These are phyloP conservation scores for Oreochromis grahami DNA, from an alignment of 2,797 vertebrate species.

Conservation along the genomic window DNA sequence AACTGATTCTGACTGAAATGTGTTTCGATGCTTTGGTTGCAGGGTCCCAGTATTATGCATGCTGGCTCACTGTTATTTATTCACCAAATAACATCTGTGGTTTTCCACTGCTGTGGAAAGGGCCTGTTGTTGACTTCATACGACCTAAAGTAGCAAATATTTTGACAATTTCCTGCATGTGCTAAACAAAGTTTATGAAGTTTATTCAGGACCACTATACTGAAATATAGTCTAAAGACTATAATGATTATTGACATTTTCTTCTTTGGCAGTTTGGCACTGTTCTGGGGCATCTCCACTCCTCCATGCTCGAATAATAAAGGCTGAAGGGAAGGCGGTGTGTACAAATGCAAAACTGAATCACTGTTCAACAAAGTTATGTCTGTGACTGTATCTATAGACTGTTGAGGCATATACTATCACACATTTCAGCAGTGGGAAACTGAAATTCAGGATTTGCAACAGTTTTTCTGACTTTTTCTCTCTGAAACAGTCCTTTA, in stretches of 20 bases:
- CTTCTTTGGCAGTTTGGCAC: background rate
- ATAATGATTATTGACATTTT: background rate
- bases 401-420: accelerated
- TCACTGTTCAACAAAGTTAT: background rate
- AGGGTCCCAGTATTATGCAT: background rate
- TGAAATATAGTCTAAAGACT: background rate
- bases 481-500: background rate
- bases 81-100: background rate
- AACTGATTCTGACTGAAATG: background rate
- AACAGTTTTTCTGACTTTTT: background rate
- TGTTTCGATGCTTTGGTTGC: background rate
- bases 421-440: background rate
- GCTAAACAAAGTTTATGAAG: background rate
- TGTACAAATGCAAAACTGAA: background rate
- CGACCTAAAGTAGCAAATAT: background rate
- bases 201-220: background rate
- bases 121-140: background rate
- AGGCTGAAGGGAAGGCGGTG: background rate
- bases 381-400: background rate
- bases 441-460: background rate
- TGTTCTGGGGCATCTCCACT: background rate
- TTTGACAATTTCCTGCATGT: no score
- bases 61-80: background rate
- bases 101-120: background rate
- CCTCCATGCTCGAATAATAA: background rate